A percentile compares a stretch with the other conserved stretches of the same genome.
phyloP scores from a whole-genome alignment of 2,888 invertebrate genomes.

The Microchrysa polita region DNA sequence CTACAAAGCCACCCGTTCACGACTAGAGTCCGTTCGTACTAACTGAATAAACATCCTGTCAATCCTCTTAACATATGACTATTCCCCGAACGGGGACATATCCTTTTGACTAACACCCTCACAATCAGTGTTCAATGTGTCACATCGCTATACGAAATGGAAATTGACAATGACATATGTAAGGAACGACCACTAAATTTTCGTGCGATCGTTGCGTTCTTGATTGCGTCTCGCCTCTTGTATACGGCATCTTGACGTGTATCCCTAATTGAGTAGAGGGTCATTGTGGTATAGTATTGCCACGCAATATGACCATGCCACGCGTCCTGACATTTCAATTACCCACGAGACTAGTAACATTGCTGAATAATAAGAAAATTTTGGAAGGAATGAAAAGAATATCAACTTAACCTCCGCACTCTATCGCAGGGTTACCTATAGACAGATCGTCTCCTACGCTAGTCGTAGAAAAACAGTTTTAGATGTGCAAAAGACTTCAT shows the following conservation, averaged over 20 bases:
- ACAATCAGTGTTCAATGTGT: too few relatives aligned
- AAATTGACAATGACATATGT: slow-evolving; percentile 31
- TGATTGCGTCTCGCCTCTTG: slow-evolving; percentile 18
- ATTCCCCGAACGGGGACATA: too few relatives aligned
- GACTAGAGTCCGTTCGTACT: too few relatives aligned
- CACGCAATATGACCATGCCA: neutral
- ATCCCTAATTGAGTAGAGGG: slow-evolving; percentile 14
- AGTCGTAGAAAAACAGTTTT: neutral
- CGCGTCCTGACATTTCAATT: slow-evolving; percentile 23
- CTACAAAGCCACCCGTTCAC: too few relatives aligned
- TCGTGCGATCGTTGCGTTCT: slow-evolving; percentile 8
- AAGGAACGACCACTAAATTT: neutral
- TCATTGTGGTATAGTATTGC: neutral
- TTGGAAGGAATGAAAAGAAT: slow-evolving; percentile 21
- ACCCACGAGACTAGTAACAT: slow-evolving; percentile 29
- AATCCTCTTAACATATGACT: too few relatives aligned
- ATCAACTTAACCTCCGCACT: neutral
- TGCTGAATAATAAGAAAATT: slow-evolving; percentile 33
- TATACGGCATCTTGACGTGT: neutral
- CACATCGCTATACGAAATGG: neutral
- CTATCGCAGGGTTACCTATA: neutral
- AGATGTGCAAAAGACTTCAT: too few relatives aligned
- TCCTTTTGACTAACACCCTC: too few relatives aligned
- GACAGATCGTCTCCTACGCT: neutral
- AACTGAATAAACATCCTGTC: too few relatives aligned